Evolutionary conservation across 64 coral and sea anemone species (phyloP).

Genomic region (Stichodactyla mertensii): DNA sequence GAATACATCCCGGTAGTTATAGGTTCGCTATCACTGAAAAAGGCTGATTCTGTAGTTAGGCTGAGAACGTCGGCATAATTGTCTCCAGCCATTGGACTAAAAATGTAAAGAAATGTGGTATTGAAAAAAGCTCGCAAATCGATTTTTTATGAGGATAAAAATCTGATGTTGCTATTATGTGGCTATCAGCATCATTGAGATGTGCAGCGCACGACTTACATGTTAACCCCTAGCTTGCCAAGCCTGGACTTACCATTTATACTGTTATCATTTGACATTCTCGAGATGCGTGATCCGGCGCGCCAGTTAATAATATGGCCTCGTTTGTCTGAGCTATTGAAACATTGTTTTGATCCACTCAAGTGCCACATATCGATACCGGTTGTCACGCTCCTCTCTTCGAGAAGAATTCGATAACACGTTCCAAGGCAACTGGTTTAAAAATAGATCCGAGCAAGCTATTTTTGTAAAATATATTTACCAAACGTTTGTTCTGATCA

Average conservation of each 20-base stretch:
- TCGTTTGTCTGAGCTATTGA: slow-evolving; percentile 16
- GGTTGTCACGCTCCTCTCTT: slow-evolving; percentile 13
- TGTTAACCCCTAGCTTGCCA: background rate
- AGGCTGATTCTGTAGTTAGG: background rate
- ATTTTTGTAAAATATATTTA: background rate
- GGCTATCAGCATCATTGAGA: background rate
- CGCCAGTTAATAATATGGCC: slow-evolving; percentile 3
- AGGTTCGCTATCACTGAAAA: slow-evolving; percentile 26
- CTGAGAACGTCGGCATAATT: background rate
- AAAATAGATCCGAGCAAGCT: background rate
- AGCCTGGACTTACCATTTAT: slow-evolving; percentile 4
- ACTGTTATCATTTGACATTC: slow-evolving; percentile 12
- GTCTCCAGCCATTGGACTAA: slow-evolving; percentile 3
- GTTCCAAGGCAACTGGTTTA: background rate
- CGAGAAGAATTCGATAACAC: slow-evolving; percentile 23
- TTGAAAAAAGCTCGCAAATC: background rate
- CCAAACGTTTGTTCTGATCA: background rate
- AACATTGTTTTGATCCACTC: slow-evolving; percentile 27
- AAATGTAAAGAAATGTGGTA: background rate
- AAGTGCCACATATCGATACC: slow-evolving; percentile 27
- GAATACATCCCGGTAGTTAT: slow-evolving; percentile 55
- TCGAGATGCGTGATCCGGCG: slow-evolving; percentile 12
- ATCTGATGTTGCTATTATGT: background rate
- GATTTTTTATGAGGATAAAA: background rate
- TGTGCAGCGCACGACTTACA: background rate